These are phyloP conservation scores for Mesodorylaimus sp. DNA, from an alignment of 2,888 invertebrate species.

Conservation along the genomic window DNA sequence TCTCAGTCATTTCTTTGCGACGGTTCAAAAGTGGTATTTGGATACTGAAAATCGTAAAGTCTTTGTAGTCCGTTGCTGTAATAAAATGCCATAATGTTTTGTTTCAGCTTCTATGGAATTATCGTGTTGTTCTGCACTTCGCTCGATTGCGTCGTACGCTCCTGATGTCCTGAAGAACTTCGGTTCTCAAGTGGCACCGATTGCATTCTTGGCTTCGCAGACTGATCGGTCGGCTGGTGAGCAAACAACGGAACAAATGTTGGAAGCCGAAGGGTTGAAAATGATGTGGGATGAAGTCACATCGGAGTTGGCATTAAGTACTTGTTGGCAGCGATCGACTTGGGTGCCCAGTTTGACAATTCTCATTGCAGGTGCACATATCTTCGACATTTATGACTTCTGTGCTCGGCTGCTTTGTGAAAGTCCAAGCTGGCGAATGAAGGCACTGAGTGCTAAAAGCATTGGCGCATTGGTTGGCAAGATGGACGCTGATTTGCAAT, in stretches of 20 bases:
- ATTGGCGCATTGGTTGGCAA: too few species aligned
- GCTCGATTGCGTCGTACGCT: neutral
- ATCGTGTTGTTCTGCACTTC: neutral
- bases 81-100: neutral
- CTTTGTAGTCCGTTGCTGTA: neutral
- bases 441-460: neutral
- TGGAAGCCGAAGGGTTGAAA: too few species aligned
- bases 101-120: neutral
- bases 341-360: neutral
- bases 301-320: too few species aligned
- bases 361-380: neutral
- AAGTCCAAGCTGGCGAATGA: neutral
- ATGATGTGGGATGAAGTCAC: too few species aligned
- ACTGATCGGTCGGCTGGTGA: neutral
- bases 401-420: neutral
- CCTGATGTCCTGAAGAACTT: neutral
- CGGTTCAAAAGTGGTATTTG: neutral
- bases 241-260: neutral
- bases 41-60: neutral
- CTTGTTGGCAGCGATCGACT: too few species aligned
- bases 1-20: neutral
- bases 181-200: neutral
- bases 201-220: neutral
- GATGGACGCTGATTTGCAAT: too few species aligned
- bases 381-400: neutral